Conservation (phyloP, 2,113 vertebrate species). For the Sebastes schlegelii region DNA sequence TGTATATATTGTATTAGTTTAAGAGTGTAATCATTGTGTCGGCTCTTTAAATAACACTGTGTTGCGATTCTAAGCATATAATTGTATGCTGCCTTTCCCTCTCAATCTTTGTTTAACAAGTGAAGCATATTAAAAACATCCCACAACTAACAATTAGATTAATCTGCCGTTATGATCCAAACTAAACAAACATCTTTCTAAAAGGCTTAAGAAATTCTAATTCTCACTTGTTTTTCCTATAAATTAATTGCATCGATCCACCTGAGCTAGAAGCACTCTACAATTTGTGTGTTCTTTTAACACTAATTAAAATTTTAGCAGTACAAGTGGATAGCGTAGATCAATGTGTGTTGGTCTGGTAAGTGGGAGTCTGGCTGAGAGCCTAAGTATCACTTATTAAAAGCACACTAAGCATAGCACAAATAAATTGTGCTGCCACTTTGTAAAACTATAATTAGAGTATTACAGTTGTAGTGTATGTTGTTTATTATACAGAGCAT, state of each 20-base stretch:
- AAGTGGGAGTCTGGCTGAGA: constrained; percentile 35
- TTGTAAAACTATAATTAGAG: constrained; percentile 18
- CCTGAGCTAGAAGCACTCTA: not conserved
- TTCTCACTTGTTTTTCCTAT: not conserved
- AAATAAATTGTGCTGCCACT: not conserved
- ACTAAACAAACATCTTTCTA: not conserved
- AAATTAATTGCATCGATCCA: constrained; percentile 2
- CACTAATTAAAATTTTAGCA: constrained; percentile 26
- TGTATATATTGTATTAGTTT: not conserved
- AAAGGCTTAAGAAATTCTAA: not conserved
- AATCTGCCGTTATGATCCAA: constrained; percentile 1
- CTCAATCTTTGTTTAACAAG: constrained; percentile 5
- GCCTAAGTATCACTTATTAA: constrained; percentile 30
- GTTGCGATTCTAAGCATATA: not conserved
- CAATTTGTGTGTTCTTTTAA: not conserved
- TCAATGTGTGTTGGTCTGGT: constrained; percentile 19
- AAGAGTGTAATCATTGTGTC: not conserved
- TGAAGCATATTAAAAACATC: constrained; percentile 14
- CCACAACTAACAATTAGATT: not conserved
- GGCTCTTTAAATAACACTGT: not conserved
- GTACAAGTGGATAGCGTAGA: constrained; percentile 12
- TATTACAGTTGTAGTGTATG: not conserved
- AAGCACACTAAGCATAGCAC: constrained; percentile 11
- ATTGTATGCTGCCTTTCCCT: constrained; percentile 25
- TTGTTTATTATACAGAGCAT: not conserved